Evolutionary conservation across 2,888 invertebrate genomes (phyloP).

Genomic region (Piscicola geometra): DNA sequence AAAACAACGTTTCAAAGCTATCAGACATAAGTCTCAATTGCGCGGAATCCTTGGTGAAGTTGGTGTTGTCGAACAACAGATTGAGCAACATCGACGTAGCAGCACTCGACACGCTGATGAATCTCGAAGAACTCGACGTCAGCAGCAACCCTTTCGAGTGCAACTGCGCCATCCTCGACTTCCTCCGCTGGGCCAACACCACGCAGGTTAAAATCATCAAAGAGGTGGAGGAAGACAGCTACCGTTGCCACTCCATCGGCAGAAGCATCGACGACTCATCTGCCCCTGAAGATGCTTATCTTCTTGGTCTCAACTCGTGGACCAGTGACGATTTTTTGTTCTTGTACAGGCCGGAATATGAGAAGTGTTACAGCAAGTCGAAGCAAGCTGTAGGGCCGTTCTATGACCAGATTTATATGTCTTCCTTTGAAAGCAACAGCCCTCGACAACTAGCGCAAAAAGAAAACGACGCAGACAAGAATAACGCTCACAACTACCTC

Average conservation of each 20-base stretch:
- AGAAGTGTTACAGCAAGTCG: conserved; percentile 27
- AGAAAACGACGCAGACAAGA: neutral
- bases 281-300: neutral
- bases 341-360: conserved; percentile 27
- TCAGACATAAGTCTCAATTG: conserved; percentile 34
- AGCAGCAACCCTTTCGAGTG: conserved; percentile 43
- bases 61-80: conserved; percentile 40
- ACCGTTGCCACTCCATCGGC: conserved; percentile 27
- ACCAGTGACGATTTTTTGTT: conserved; percentile 36
- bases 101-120: conserved; percentile 38
- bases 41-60: conserved; percentile 38
- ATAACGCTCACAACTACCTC: neutral
- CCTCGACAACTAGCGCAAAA: neutral
- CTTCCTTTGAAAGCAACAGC: neutral
- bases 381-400: neutral
- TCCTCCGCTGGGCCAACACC: conserved; percentile 43
- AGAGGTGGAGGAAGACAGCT: conserved; percentile 31
- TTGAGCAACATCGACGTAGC: conserved; percentile 38
- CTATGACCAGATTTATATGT: neutral
- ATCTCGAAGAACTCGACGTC: conserved; percentile 43
- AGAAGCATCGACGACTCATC: conserved; percentile 27
- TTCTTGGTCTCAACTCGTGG: conserved; percentile 27
- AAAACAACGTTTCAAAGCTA: conserved; percentile 39
- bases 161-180: conserved; percentile 39
- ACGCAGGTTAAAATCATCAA: conserved; percentile 39